Percentiles rank a stretch among this genome's conserved stretches.
Evolutionary conservation across 2,797 vertebrate genomes (phyloP).

Genomic region (Micrastur ruficollis): DNA sequence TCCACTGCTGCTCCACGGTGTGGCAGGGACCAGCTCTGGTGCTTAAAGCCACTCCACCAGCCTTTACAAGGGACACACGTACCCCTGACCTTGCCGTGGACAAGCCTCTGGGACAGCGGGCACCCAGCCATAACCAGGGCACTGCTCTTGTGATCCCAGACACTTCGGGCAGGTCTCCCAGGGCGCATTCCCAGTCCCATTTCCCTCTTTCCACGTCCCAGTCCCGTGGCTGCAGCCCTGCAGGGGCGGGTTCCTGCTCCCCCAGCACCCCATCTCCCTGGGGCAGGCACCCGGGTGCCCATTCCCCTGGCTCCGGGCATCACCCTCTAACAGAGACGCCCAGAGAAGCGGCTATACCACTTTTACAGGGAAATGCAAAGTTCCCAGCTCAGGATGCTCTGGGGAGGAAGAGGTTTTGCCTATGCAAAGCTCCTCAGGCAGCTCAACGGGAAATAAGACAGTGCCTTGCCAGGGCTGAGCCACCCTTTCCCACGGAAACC

Average conservation of each 20-base stretch:
- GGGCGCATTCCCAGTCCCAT: neutral
- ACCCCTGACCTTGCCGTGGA: accelerated
- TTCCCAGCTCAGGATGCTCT: neutral
- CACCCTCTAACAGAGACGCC: neutral
- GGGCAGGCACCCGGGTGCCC: neutral
- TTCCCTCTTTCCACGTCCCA: neutral
- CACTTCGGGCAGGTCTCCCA: neutral
- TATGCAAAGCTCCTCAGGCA: neutral
- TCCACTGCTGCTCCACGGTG: too few relatives aligned
- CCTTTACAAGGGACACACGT: accelerated
- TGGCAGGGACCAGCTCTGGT: neutral
- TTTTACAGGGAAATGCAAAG: neutral
- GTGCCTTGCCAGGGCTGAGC: neutral
- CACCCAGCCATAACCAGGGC: neutral
- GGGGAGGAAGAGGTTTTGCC: neutral
- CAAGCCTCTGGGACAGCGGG: neutral
- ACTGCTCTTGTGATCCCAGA: neutral
- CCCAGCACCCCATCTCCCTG: neutral
- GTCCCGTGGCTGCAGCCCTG: neutral
- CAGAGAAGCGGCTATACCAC: neutral
- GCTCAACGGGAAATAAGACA: neutral
- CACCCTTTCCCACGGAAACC: neutral
- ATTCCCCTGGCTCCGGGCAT: neutral
- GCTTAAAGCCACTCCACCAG: neutral
- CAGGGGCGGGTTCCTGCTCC: neutral